Percentiles rank a stretch among this genome's conserved stretches.
Conservation (phyloP, 2,888 invertebrate genomes). For the Amaurobius ferox region DNA sequence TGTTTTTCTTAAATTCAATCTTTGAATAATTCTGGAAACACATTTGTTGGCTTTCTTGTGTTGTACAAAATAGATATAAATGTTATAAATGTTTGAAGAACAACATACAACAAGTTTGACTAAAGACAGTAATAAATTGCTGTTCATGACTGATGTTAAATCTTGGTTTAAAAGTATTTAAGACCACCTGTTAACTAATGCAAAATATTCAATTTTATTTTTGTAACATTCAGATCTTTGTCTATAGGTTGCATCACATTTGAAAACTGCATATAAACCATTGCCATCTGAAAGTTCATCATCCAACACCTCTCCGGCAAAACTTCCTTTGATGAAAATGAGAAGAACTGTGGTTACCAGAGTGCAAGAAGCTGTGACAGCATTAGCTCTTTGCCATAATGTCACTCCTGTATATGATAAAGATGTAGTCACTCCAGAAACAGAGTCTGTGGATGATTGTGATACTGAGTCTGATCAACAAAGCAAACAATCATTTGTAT, state of each 20-base stretch:
- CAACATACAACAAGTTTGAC: too few relatives aligned
- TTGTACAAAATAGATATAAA: too few relatives aligned
- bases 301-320: conserved; percentile 66
- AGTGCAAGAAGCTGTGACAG: conserved; percentile 92
- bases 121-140: too few relatives aligned
- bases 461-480: conserved; percentile 67
- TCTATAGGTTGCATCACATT: conserved; percentile 79
- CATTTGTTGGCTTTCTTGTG: too few relatives aligned
- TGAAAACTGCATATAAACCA: conserved; percentile 79
- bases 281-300: conserved; percentile 47
- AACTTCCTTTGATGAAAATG: conserved; percentile 79
- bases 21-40: too few relatives aligned
- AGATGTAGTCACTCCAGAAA: background rate
- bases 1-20: too few relatives aligned
- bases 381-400: conserved; percentile 97
- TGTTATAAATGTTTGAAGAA: too few relatives aligned
- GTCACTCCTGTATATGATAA: conserved; percentile 96
- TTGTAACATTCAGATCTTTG: too few relatives aligned
- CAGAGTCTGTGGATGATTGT: conserved; percentile 18
- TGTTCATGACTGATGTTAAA: too few relatives aligned
- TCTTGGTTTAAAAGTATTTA: too few relatives aligned
- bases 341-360: conserved; percentile 85
- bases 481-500: conserved; percentile 77
- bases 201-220: too few relatives aligned
- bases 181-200: too few relatives aligned